These are phyloP conservation scores for Corythornis leucogaster DNA, from an alignment of 2,797 vertebrate genomes.

Conservation along the genomic window DNA sequence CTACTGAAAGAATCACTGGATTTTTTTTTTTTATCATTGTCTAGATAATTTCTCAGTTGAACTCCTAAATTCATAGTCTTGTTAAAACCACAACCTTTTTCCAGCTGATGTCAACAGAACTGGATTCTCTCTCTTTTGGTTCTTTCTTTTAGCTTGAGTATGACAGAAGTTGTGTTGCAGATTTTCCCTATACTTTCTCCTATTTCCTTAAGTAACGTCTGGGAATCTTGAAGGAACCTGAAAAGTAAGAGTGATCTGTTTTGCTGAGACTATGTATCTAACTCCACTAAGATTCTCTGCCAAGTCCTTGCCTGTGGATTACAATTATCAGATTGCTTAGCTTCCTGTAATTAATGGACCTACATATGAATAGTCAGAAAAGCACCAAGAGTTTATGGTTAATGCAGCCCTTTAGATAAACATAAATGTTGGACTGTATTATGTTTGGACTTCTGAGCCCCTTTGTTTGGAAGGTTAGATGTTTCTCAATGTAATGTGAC, in stretches of 20 bases:
- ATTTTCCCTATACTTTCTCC: neutral
- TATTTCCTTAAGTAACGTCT: neutral
- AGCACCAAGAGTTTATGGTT: neutral
- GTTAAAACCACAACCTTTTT: neutral
- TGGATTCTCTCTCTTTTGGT: neutral
- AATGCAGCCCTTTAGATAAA: neutral
- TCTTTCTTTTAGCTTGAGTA: neutral
- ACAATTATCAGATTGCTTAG: neutral
- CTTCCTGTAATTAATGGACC: neutral
- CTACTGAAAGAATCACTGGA: neutral
- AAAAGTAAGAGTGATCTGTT: fast-evolving
- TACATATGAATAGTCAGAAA: neutral
- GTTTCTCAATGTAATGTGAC: neutral
- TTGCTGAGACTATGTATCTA: neutral
- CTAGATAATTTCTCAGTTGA: neutral
- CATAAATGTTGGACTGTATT: neutral
- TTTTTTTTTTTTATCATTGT: neutral
- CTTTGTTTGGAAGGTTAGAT: neutral
- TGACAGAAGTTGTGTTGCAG: neutral
- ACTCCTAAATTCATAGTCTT: neutral
- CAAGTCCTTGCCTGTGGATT: neutral
- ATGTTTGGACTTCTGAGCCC: neutral
- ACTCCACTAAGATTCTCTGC: neutral
- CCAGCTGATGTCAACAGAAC: neutral
- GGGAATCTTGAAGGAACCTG: neutral